Percentiles rank a stretch among this genome's conserved stretches.
These are phyloP conservation scores for Drosophila paramelanica DNA, from an alignment of 2,888 invertebrate genomes.

Conservation along the genomic window DNA sequence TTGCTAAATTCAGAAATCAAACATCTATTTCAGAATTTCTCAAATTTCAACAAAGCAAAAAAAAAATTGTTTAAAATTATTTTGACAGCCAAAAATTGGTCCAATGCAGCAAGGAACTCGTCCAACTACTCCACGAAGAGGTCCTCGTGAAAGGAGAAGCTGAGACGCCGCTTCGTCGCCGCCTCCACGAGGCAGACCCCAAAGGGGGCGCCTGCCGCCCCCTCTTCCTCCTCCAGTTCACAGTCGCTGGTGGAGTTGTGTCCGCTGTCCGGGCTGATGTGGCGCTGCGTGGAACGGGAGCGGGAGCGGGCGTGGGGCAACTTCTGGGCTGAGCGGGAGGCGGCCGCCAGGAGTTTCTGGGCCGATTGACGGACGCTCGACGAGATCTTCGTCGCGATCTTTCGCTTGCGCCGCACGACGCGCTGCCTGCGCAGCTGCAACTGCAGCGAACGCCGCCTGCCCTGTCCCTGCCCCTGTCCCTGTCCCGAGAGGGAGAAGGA, in stretches of 20 bases:
- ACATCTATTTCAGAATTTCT: constrained; percentile 7
- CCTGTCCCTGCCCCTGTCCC: neutral
- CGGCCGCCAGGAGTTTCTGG: constrained; percentile 69
- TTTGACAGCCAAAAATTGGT: constrained; percentile 45
- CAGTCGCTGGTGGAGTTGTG: constrained; percentile 82
- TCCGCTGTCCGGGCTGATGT: constrained; percentile 84
- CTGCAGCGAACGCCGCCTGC: constrained; percentile 49
- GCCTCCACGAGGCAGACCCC: constrained; percentile 45
- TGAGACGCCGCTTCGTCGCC: constrained; percentile 76
- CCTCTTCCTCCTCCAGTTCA: constrained; percentile 49
- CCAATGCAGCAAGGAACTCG: neutral
- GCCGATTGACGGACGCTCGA: constrained; percentile 78
- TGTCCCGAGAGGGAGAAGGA: too few relatives aligned
- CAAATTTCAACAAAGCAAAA: constrained; percentile 26
- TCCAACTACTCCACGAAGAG: constrained; percentile 49
- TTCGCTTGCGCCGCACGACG: constrained; percentile 82
- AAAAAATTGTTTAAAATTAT: constrained; percentile 10
- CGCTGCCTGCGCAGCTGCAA: constrained; percentile 76
- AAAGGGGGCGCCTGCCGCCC: neutral
- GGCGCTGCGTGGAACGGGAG: constrained; percentile 23
- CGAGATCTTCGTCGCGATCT: constrained; percentile 68
- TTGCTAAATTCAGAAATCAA: constrained; percentile 19
- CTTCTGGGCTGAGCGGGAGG: constrained; percentile 47
- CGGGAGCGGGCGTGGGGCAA: constrained; percentile 19
- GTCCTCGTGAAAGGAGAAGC: constrained; percentile 87